phyloP scores from a whole-genome alignment of 2,888 invertebrate species.

The Mythimna vitellina region DNA sequence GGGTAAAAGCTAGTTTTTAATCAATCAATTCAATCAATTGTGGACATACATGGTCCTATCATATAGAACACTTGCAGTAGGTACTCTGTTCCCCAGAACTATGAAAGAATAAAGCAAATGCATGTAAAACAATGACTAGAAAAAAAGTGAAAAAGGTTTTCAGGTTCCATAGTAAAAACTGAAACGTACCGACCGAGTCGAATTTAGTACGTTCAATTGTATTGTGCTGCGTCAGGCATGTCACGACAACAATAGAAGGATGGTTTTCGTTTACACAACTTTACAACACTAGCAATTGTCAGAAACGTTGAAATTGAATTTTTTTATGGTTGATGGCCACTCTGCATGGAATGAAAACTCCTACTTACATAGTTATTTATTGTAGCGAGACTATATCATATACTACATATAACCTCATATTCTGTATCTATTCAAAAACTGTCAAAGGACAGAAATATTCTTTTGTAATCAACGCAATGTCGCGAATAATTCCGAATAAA shows the following conservation, averaged over 20 bases:
- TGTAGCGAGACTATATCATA: background rate
- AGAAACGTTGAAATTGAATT: conserved; percentile 8
- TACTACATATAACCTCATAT: background rate
- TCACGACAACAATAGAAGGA: conserved; percentile 37
- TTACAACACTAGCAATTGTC: background rate
- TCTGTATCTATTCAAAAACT: background rate
- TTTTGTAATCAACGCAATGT: conserved; percentile 16
- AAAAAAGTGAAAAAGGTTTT: conserved; percentile 8
- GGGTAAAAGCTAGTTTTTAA: no score
- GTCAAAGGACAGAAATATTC: background rate
- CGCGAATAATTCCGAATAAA: conserved; percentile 40
- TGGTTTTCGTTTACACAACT: conserved; percentile 22
- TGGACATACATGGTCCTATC: background rate
- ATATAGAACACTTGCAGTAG: background rate
- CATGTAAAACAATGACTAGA: conserved; percentile 11
- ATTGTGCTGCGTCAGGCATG: conserved; percentile 31
- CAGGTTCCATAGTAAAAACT: conserved; percentile 18
- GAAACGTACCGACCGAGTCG: conserved; percentile 30
- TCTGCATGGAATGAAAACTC: background rate
- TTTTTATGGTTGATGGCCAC: background rate
- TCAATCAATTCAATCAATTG: no score
- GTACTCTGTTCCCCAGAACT: background rate
- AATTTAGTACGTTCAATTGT: conserved; percentile 23
- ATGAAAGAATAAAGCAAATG: conserved; percentile 2
- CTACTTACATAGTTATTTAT: background rate